A percentile compares a stretch with the other conserved stretches of the same genome.
Conservation (phyloP, 1,140 invertebrate species). For the Cherax destructor region DNA sequence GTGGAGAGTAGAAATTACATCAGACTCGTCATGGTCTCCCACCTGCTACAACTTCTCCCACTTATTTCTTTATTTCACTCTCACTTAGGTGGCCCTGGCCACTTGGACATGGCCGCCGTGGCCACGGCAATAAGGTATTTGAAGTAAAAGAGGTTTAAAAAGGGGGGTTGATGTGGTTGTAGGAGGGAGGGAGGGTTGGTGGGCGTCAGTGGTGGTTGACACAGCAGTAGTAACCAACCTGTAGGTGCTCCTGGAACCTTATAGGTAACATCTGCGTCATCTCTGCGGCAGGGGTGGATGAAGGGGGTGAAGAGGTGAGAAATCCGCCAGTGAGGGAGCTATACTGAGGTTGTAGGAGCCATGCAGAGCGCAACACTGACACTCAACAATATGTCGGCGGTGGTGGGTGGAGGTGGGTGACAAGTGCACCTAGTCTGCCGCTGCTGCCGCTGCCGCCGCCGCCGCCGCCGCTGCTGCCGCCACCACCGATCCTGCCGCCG, state of each 20-base stretch:
- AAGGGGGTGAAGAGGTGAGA: constrained; percentile 23
- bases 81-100: too few relatives aligned
- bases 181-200: constrained; percentile 2
- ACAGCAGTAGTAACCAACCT: constrained; percentile 28
- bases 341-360: constrained; percentile 32
- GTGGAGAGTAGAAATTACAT: too few relatives aligned
- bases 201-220: not conserved
- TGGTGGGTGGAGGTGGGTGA: not conserved
- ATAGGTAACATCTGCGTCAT: constrained; percentile 61
- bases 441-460: too few relatives aligned
- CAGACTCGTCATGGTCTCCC: too few relatives aligned
- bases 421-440: constrained; percentile 50
- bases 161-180: too few relatives aligned
- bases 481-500: too few relatives aligned
- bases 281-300: constrained; percentile 16
- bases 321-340: constrained; percentile 30
- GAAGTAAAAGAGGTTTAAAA: not conserved
- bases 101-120: not conserved
- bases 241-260: constrained; percentile 64
- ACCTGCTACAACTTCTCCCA: too few relatives aligned
- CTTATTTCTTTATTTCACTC: too few relatives aligned
- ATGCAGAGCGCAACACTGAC: constrained; percentile 55
- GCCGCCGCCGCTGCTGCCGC: too few relatives aligned
- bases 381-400: constrained; percentile 60
- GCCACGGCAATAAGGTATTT: not conserved